Base-by-base conservation (phyloP, 2,888 invertebrate species). In the Coleophora deauratella region DNA sequence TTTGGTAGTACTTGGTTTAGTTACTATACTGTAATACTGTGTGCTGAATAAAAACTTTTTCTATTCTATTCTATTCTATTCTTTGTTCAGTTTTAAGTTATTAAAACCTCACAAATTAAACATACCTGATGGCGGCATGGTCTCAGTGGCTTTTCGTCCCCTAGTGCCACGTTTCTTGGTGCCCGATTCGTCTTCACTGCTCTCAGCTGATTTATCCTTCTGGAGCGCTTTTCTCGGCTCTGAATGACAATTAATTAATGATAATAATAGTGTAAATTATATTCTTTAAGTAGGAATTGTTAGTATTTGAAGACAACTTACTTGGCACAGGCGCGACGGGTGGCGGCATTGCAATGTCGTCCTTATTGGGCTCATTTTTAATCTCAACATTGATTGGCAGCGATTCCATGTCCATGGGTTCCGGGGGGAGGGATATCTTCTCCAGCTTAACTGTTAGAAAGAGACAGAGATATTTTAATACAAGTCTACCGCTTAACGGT, bases 261-360 rank as follows among this genome's bases (percentile, higher is more conserved):
- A 21, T 21, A 4, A 4, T 21, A 4, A 21, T 6, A 4, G 21
- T 4, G 21, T 4, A 21, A 21, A 21, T 21, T n/a, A n/a, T n/a
- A n/a, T n/a, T n/a, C n/a, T n/a, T n/a, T n/a, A n/a, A n/a, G n/a
- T n/a, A n/a, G n/a, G n/a, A n/a, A n/a, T n/a, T n/a, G n/a, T n/a
- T n/a, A n/a, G n/a, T n/a, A n/a, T n/a, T n/a, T n/a, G n/a, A n/a
- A n/a, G n/a, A n/a, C n/a, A n/a, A n/a, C 75, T 72, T 55, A 84
- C 84, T 81, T 0, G 77, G 74, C 2, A 72, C 51, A 0, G 84
- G 84, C 0, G 56, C 55, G 0, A 47, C 41, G 0, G 84, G 82
- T 3, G 84, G 84, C 6, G 84, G 84, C 84, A 85, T 85, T 1
- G 70, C 68, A 43, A 67, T 47, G 0, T 67, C 72, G 35, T 80